Evolutionary conservation across 2,888 invertebrate genomes (phyloP).

Genomic region (Tryphoninae sp.): DNA sequence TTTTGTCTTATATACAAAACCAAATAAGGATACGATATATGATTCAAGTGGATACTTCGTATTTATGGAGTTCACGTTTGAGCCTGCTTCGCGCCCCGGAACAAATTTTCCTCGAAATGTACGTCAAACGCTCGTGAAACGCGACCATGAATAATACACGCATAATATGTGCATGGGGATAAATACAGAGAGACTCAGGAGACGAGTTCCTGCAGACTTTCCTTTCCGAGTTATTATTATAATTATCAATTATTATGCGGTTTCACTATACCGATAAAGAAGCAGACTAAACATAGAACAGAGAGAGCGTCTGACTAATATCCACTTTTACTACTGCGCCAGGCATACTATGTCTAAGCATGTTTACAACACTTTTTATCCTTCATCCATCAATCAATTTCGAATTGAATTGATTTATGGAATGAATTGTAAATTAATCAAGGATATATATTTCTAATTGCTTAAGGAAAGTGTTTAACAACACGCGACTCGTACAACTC

Average conservation of each 20-base stretch:
- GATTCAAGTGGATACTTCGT: slow-evolving; percentile 4
- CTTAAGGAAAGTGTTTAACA: background rate
- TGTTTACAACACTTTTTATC: background rate
- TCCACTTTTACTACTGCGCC: slow-evolving; percentile 18
- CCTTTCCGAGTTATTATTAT: slow-evolving; percentile 11
- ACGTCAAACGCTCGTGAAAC: slow-evolving; percentile 1
- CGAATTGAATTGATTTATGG: too few relatives aligned
- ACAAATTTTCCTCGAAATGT: slow-evolving; percentile 22
- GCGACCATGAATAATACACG: background rate
- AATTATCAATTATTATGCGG: background rate
- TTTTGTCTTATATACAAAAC: slow-evolving; percentile 3
- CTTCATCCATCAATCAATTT: too few relatives aligned
- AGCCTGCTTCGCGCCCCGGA: background rate
- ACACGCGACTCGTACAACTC: background rate
- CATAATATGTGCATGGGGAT: background rate
- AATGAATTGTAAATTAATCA: too few relatives aligned
- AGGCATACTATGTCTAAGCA: background rate
- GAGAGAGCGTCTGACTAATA: slow-evolving; percentile 13
- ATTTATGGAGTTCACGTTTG: background rate
- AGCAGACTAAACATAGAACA: background rate
- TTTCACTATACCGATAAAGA: background rate
- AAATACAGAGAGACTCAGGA: background rate
- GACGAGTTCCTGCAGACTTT: slow-evolving; percentile 15
- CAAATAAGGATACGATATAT: background rate
- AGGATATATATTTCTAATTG: background rate